Evolutionary conservation across 1,140 invertebrate genomes (phyloP), one percentile per base, ranked within the genome.

Genomic region (Drosophila pruinosa): DNA sequence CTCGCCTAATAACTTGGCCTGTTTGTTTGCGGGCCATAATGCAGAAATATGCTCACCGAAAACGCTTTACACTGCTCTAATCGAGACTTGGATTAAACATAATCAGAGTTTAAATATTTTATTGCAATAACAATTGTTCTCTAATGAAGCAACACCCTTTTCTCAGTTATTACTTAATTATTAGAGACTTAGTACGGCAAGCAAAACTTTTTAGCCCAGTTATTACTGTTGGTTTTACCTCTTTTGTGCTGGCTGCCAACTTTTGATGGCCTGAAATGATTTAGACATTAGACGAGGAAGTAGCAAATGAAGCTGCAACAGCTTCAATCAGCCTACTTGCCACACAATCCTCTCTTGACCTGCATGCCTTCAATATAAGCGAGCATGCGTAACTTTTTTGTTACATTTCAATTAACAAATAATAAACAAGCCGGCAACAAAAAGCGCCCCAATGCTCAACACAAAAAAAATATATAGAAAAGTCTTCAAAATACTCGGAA

Each of bases 401-500:
- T 56, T 61, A 76, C 81, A 86, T 78, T 88, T 86, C 81, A 86
- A 86, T 86, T 86, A 88, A 88, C 81, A 86, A 86, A 86, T 86
- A 86, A 86, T 86, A 88, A 81, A 86, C 77, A 86, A 80, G 64
- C 45, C 62, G 79, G 56, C 74, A 82, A 74, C 57, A 83, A 72
- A 72, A 88, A 77, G 72, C 62, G 63, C 77, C 82, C 54, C 47
- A 82, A 52, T 62, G 59, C 69, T 41, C n/a, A 28, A 24, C 31
- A 10, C n/a, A 10, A 34, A 34, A 2, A 12, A 59, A 56, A 58
- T 79, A 59, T 43, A 59, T 19, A 41, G 36, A 24, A 65, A 75
- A 80, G 58, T 71, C 65, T 80, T 62, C 54, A 56, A 71, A 39
- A 65, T 79, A 36, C n/a, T 14, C 22, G 1, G n/a, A 14, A 65